Evolutionary conservation across 2,888 invertebrate genomes (phyloP).

Genomic region (Nysson spinosus): DNA sequence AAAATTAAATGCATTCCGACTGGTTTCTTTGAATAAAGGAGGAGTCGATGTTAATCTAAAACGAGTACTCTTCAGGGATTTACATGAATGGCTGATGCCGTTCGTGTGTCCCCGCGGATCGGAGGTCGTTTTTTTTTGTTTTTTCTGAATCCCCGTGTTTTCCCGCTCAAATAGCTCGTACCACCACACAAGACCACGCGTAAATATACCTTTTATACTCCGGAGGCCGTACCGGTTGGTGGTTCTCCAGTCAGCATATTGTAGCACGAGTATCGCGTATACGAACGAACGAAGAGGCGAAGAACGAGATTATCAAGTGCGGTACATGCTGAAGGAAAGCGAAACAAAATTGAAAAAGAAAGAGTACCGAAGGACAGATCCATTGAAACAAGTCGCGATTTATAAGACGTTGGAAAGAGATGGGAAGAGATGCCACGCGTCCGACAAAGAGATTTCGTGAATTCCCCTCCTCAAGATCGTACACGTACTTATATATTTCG

Average conservation of each 20-base stretch:
- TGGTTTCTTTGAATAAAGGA: slow-evolving; percentile 2
- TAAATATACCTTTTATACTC: slow-evolving; percentile 12
- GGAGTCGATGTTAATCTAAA: slow-evolving; percentile 4
- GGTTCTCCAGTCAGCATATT: slow-evolving; percentile 11
- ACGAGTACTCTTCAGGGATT: background rate
- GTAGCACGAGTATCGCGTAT: slow-evolving; percentile 7
- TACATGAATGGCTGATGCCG: no score
- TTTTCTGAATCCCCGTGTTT: slow-evolving; percentile 41
- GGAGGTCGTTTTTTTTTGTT: no score
- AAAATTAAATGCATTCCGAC: no score
- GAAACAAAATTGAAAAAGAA: background rate
- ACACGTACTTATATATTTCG: slow-evolving; percentile 2
- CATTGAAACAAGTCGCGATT: slow-evolving; percentile 57
- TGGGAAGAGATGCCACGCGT: slow-evolving; percentile 54
- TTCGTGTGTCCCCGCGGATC: slow-evolving; percentile 15
- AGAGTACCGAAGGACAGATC: slow-evolving; percentile 53
- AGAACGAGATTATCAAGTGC: background rate
- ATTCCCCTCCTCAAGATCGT: slow-evolving; percentile 10
- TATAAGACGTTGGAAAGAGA: slow-evolving; percentile 43
- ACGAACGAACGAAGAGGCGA: slow-evolving; percentile 5
- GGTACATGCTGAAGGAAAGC: background rate
- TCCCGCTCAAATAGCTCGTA: slow-evolving; percentile 43
- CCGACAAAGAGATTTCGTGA: slow-evolving; percentile 40
- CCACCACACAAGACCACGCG: slow-evolving; percentile 11
- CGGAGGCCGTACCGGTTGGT: slow-evolving; percentile 9